phyloP scores from a whole-genome alignment of 2,113 vertebrate genomes.

The Condylura cristata region DNA sequence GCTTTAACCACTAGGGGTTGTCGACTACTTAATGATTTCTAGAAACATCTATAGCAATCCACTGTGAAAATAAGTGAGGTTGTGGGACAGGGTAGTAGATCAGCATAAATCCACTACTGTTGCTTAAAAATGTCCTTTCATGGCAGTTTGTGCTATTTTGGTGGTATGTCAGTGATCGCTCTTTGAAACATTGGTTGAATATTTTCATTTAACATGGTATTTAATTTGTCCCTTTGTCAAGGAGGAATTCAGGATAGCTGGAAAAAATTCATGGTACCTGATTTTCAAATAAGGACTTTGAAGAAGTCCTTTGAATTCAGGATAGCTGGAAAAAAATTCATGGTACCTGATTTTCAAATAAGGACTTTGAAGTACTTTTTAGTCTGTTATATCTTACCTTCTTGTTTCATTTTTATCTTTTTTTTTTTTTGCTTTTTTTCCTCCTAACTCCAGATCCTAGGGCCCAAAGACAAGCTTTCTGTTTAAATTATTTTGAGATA shows the following conservation, averaged over 20 bases:
- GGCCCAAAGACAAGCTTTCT: background rate
- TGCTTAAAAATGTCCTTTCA: background rate
- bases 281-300: background rate
- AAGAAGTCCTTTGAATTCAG: too few species aligned
- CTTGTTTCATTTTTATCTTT: too few species aligned
- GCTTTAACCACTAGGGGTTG: background rate
- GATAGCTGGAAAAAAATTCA: too few species aligned
- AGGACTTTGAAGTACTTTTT: too few species aligned
- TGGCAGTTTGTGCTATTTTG: background rate
- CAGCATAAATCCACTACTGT: background rate
- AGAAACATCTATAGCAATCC: background rate
- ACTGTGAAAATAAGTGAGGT: background rate
- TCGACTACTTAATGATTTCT: constrained; percentile 8
- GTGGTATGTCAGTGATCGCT: background rate
- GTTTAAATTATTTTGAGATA: constrained; percentile 15
- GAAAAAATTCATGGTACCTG: background rate
- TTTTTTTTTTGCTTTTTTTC: too few species aligned
- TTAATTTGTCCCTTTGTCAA: background rate
- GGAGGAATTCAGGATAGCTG: background rate
- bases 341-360: too few species aligned
- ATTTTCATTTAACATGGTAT: background rate
- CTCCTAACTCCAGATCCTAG: background rate
- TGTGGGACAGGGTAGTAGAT: background rate
- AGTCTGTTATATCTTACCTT: too few species aligned
- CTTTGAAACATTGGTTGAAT: background rate